A percentile compares a stretch with the other conserved stretches of the same genome.
phyloP scores from a whole-genome alignment of 1,140 invertebrate genomes.

The Euwallacea fornicatus region DNA sequence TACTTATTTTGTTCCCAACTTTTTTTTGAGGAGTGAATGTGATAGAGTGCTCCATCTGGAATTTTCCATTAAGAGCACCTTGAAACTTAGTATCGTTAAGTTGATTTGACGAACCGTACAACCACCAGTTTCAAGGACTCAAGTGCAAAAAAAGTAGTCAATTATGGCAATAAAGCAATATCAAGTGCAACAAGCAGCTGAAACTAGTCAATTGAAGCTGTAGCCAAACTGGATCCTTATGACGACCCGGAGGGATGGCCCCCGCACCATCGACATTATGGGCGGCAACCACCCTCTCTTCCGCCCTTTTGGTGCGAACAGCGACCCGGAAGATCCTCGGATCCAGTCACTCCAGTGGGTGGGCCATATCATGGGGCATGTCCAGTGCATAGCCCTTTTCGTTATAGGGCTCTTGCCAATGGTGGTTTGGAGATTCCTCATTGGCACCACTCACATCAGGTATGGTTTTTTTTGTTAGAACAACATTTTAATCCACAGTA shows the following conservation, averaged over 20 bases:
- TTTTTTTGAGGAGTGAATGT: background rate
- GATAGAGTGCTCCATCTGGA: background rate
- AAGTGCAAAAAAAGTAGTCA: background rate
- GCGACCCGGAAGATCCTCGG: constrained; percentile 50
- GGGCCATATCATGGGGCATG: constrained; percentile 57
- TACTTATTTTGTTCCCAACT: constrained; percentile 6
- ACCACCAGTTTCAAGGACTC: no score
- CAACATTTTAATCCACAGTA: no score
- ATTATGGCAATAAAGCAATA: constrained; percentile 20
- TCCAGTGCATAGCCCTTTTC: constrained; percentile 66
- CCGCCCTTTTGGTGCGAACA: constrained; percentile 50
- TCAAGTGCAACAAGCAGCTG: background rate
- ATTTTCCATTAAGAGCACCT: no score
- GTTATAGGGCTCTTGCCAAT: constrained; percentile 61
- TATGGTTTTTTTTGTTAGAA: constrained; percentile 9
- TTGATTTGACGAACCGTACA: no score
- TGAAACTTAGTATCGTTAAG: background rate
- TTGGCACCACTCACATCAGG: constrained; percentile 40
- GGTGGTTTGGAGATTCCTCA: constrained; percentile 51
- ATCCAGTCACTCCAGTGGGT: constrained; percentile 50
- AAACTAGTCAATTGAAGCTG: constrained; percentile 6
- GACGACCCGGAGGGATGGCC: constrained; percentile 47
- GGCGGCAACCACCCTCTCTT: constrained; percentile 40
- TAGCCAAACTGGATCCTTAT: constrained; percentile 52
- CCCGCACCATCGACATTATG: constrained; percentile 41